These are phyloP conservation scores for Clunio marinus DNA, from an alignment of 2,888 invertebrate genomes.

Conservation along the genomic window DNA sequence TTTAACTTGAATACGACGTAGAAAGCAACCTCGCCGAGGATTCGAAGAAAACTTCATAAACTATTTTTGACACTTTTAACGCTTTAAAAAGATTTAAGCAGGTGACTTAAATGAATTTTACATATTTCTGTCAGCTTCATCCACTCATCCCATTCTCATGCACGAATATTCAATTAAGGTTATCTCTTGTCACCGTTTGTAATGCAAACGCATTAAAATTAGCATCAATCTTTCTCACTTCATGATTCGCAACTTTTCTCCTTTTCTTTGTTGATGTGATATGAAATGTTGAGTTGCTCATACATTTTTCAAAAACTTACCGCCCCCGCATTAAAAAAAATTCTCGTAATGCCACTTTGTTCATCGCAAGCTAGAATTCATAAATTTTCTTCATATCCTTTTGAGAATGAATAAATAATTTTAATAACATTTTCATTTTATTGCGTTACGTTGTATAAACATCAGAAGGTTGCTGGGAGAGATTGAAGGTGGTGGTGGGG, in stretches of 20 bases:
- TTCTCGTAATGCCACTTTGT: not conserved
- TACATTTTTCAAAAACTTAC: not conserved
- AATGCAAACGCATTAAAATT: constrained; percentile 20
- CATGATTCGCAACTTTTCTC: not conserved
- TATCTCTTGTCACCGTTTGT: not conserved
- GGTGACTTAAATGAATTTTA: not conserved
- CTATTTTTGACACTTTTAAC: not conserved
- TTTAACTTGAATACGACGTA: constrained; percentile 27
- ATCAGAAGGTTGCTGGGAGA: no score
- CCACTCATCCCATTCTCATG: not conserved
- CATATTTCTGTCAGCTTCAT: no score
- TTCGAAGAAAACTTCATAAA: not conserved
- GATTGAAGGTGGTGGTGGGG: no score
- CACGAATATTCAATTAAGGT: constrained; percentile 10
- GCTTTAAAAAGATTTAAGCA: not conserved
- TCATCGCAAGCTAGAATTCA: constrained; percentile 17
- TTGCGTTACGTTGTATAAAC: constrained; percentile 24
- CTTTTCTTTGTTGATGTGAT: not conserved
- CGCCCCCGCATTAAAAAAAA: not conserved
- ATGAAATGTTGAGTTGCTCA: not conserved
- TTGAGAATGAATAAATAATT: constrained; percentile 31
- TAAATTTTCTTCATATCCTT: constrained; percentile 19
- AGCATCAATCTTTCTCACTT: constrained; percentile 19
- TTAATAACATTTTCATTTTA: constrained; percentile 34
- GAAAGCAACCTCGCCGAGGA: not conserved